These are phyloP conservation scores for Alca torda DNA, from an alignment of 2,797 vertebrate species.

Conservation along the genomic window DNA sequence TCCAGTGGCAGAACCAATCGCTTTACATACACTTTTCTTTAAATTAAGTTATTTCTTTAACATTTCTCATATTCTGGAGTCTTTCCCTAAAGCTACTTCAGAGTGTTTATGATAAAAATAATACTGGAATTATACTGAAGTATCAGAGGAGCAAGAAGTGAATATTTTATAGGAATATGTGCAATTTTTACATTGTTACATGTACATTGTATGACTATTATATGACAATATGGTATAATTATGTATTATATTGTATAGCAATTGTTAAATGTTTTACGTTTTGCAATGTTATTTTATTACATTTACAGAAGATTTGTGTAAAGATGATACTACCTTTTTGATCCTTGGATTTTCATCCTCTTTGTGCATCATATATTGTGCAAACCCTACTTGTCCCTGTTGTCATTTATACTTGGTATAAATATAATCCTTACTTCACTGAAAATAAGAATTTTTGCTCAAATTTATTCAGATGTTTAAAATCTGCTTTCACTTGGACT, in stretches of 20 bases:
- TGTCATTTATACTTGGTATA: not conserved
- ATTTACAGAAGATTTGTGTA: not conserved
- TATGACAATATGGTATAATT: not conserved
- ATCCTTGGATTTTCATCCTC: not conserved
- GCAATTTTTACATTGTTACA: not conserved
- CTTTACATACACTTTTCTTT: not conserved
- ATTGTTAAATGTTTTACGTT: not conserved
- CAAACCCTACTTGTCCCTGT: not conserved
- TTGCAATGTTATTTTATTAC: not conserved
- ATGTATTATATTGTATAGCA: not conserved
- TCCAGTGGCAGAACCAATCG: not conserved
- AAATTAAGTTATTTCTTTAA: slow-evolving; percentile 19
- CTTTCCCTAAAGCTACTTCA: not conserved
- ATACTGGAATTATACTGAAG: not conserved
- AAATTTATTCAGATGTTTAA: not conserved
- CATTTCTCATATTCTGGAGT: not conserved
- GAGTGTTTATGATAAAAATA: not conserved
- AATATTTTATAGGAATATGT: not conserved
- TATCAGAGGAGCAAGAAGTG: not conserved
- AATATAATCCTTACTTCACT: not conserved
- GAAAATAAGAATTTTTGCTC: not conserved
- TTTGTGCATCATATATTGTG: not conserved
- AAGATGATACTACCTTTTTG: not conserved
- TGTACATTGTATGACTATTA: not conserved
- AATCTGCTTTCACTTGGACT: not conserved